These are phyloP conservation scores for Chamaea fasciata DNA, from an alignment of 2,113 vertebrate genomes.

Conservation along the genomic window DNA sequence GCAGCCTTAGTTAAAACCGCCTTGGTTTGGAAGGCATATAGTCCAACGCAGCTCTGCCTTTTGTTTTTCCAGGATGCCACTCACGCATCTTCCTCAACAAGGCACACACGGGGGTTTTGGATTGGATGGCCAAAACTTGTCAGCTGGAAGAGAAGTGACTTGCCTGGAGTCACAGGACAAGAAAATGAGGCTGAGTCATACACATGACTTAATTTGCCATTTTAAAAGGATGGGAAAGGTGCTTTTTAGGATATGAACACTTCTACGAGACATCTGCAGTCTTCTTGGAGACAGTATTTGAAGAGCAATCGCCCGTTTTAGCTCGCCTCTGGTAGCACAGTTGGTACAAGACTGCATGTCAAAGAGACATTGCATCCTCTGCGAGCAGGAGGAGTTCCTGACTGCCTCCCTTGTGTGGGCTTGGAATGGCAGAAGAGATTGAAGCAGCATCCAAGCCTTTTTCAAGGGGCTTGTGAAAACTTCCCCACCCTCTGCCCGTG, in stretches of 20 bases:
- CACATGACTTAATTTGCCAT: conserved; percentile 3
- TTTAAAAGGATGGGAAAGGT: background rate
- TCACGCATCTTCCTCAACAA: background rate
- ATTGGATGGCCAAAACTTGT: background rate
- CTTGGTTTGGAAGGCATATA: background rate
- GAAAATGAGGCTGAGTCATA: conserved; percentile 21
- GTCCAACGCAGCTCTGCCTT: background rate
- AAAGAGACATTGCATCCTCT: background rate
- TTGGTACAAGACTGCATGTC: accelerated
- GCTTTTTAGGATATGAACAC: background rate
- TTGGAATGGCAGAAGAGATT: background rate
- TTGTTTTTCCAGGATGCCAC: background rate
- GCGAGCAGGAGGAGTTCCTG: background rate
- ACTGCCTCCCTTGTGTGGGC: background rate
- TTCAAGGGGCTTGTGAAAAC: background rate
- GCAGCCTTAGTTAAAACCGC: background rate
- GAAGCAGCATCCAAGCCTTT: background rate
- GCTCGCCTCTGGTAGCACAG: background rate
- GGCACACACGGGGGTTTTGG: background rate
- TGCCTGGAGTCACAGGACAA: conserved; percentile 6
- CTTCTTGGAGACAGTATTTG: background rate
- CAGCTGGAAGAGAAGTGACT: background rate
- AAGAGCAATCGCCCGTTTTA: background rate
- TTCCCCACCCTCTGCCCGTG: background rate
- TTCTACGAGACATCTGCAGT: background rate